A percentile compares a stretch with the other conserved stretches of the same genome.
Evolutionary conservation across 2,888 invertebrate species (phyloP).

Genomic region (Drosophila borborema): DNA sequence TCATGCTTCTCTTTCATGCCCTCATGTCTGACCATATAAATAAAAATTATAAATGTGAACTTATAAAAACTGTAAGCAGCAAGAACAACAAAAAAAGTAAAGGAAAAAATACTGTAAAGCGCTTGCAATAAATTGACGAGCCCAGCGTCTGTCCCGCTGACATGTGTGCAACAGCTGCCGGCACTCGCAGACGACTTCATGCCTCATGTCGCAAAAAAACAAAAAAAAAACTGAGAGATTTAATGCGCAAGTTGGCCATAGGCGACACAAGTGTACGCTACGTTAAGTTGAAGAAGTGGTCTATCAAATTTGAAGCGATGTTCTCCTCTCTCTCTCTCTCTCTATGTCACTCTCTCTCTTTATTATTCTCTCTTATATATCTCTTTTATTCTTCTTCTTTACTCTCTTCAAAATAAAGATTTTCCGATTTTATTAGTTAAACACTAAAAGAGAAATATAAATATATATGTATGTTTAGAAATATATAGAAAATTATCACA

Average conservation of each 20-base stretch:
- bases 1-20: background rate
- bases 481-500: no score
- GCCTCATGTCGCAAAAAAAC: constrained; percentile 5
- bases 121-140: constrained; percentile 62
- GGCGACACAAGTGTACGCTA: constrained; percentile 15
- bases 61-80: constrained; percentile 22
- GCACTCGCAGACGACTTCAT: constrained; percentile 18
- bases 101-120: constrained; percentile 25
- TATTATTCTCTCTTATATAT: no score
- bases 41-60: constrained; percentile 36
- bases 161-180: constrained; percentile 72
- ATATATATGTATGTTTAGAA: no score
- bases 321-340: no score
- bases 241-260: constrained; percentile 6
- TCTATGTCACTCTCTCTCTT: no score
- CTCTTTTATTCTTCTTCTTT: no score
- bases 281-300: background rate
- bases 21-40: constrained; percentile 40
- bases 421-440: no score
- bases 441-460: no score
- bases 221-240: constrained; percentile 31
- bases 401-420: no score
- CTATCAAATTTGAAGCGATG: background rate
- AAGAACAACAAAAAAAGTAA: background rate
- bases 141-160: constrained; percentile 41